Conservation (phyloP, 2,797 vertebrate genomes). For the Mallotus villosus region DNA sequence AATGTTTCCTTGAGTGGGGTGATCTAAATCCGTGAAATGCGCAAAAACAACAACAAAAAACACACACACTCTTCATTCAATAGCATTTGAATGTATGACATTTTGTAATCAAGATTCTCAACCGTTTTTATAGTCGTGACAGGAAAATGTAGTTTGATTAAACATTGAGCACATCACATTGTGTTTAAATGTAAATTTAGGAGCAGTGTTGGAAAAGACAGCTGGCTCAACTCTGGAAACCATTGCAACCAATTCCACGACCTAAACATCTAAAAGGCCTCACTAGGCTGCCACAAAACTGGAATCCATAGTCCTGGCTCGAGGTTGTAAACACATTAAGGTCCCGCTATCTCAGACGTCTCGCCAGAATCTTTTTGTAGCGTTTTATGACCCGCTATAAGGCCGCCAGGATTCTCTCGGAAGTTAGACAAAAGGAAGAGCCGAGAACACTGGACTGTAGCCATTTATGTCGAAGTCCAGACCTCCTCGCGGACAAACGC, state of each 20-base stretch:
- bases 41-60: no score
- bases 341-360: slow-evolving; percentile 75
- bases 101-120: no score
- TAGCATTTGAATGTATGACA: no score
- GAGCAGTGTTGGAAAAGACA: slow-evolving; percentile 28
- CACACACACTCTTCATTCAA: no score
- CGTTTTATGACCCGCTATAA: slow-evolving; percentile 65
- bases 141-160: no score
- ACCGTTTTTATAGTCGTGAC: no score
- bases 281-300: slow-evolving; percentile 64
- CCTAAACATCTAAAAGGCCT: slow-evolving; percentile 59
- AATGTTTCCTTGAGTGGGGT: no score
- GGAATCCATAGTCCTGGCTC: slow-evolving; percentile 39
- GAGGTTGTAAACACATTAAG: slow-evolving; percentile 73
- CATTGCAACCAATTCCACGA: slow-evolving; percentile 65
- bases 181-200: not conserved
- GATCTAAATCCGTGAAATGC: no score
- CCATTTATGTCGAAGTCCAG: slow-evolving; percentile 63
- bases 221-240: slow-evolving; percentile 59
- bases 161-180: not conserved
- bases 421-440: slow-evolving; percentile 78
- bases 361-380: slow-evolving; percentile 70
- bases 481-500: slow-evolving; percentile 39
- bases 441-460: slow-evolving; percentile 58
- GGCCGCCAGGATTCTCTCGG: slow-evolving; percentile 66